A percentile compares a stretch with the other conserved stretches of the same genome.
These are phyloP conservation scores for Haliclona indistincta DNA, from an alignment of 37 sponge, comb jelly and placozoan genomes.

Conservation along the genomic window DNA sequence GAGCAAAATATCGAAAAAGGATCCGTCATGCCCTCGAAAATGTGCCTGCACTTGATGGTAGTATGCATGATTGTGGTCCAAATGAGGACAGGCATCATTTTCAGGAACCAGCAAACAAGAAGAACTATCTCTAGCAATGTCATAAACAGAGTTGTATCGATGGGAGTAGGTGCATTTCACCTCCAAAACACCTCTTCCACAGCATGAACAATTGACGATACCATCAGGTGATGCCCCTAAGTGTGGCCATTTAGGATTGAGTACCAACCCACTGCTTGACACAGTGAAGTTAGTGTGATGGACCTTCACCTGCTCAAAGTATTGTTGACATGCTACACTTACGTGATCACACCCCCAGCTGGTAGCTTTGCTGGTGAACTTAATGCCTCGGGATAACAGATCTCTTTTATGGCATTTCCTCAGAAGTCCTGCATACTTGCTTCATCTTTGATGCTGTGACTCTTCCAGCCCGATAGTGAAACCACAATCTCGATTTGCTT, in stretches of 20 bases:
- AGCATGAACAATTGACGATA: not conserved
- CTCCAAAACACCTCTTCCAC: not conserved
- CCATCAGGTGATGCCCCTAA: constrained; percentile 30
- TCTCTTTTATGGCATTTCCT: not conserved
- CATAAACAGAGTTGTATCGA: no score
- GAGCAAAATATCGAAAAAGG: no score
- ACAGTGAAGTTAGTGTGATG: not conserved
- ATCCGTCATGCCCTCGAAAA: no score
- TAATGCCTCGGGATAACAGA: constrained; percentile 28
- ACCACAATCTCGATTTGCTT: constrained; percentile 23
- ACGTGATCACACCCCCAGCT: constrained; percentile 35
- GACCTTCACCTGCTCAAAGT: not conserved
- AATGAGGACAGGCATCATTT: no score
- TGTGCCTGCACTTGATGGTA: no score
- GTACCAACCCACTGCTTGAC: not conserved
- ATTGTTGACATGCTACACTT: constrained; percentile 15
- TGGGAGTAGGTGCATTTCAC: no score
- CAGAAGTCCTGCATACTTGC: constrained; percentile 4
- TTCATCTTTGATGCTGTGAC: constrained; percentile 43
- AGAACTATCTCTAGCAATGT: no score
- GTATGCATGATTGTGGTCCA: no score
- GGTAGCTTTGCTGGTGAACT: constrained; percentile 19
- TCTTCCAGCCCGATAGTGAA: constrained; percentile 22
- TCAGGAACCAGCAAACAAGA: no score
- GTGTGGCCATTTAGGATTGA: constrained; percentile 40